A percentile compares a stretch with the other conserved stretches of the same genome.
phyloP scores from a whole-genome alignment of 2,888 invertebrate species.

The Anorthoa munda region DNA sequence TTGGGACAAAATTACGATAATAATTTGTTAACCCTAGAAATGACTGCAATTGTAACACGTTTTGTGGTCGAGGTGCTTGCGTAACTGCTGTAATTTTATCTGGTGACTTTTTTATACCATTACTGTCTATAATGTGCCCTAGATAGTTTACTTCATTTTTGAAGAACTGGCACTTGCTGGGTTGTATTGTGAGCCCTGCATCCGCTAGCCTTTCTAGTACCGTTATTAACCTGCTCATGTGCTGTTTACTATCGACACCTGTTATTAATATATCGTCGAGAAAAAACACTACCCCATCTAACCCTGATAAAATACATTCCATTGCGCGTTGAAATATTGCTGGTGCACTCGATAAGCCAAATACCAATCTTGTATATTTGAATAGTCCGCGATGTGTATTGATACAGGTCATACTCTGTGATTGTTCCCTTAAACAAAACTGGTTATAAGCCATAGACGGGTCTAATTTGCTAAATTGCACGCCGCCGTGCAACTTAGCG shows the following conservation, averaged over 20 bases:
- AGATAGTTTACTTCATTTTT: background rate
- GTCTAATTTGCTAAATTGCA: background rate
- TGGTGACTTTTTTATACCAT: background rate
- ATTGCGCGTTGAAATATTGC: slow-evolving; percentile 3
- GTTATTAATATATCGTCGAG: slow-evolving; percentile 1
- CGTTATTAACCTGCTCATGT: background rate
- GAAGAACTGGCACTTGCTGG: background rate
- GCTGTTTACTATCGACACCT: background rate
- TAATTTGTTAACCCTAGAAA: too few species aligned
- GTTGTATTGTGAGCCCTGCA: background rate
- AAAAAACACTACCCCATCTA: background rate
- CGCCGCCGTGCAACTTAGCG: background rate
- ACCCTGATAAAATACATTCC: background rate
- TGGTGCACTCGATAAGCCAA: background rate
- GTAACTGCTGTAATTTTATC: background rate
- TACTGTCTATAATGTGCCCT: background rate
- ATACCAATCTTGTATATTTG: background rate
- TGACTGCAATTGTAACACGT: background rate
- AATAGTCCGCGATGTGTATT: background rate
- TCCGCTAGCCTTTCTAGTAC: background rate
- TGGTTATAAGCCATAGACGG: too few species aligned
- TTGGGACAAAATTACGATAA: too few species aligned
- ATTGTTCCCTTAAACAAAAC: too few species aligned
- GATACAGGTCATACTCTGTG: background rate
- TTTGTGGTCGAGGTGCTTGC: background rate